Evolutionary conservation across 1,140 invertebrate genomes (phyloP).

Genomic region (Musca domestica): DNA sequence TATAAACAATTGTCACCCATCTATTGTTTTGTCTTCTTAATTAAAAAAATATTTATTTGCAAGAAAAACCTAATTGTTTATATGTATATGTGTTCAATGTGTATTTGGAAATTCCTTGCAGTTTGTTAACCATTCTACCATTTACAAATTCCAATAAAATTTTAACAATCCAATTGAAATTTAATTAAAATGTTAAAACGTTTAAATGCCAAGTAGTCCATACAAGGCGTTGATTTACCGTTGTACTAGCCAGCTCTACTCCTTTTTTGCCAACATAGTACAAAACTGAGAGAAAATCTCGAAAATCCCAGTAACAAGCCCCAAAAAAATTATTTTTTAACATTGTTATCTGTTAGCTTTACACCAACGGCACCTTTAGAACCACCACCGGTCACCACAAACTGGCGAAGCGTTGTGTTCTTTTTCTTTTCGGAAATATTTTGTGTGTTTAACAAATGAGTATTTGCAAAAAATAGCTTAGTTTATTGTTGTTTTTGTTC

Average conservation of each 20-base stretch:
- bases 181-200: slow-evolving; percentile 20
- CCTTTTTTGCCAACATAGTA: too few relatives aligned
- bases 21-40: too few relatives aligned
- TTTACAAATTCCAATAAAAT: not conserved
- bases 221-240: slow-evolving; percentile 21
- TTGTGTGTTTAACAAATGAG: slow-evolving; percentile 17
- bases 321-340: too few relatives aligned
- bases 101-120: too few relatives aligned
- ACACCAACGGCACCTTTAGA: not conserved
- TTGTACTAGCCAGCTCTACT: not conserved
- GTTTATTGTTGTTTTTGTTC: slow-evolving; percentile 8
- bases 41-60: too few relatives aligned
- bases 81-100: too few relatives aligned
- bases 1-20: too few relatives aligned
- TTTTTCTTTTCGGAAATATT: slow-evolving; percentile 3
- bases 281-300: too few relatives aligned
- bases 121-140: too few relatives aligned
- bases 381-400: not conserved
- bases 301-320: too few relatives aligned
- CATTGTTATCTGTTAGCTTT: slow-evolving; percentile 1
- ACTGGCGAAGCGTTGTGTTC: not conserved
- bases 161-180: not conserved
- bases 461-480: too few relatives aligned
- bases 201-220: slow-evolving; percentile 9
- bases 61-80: too few relatives aligned